A percentile compares a stretch with the other conserved stretches of the same genome.
These are phyloP conservation scores for Neoascia interrupta DNA, from an alignment of 2,888 invertebrate genomes.

Conservation along the genomic window DNA sequence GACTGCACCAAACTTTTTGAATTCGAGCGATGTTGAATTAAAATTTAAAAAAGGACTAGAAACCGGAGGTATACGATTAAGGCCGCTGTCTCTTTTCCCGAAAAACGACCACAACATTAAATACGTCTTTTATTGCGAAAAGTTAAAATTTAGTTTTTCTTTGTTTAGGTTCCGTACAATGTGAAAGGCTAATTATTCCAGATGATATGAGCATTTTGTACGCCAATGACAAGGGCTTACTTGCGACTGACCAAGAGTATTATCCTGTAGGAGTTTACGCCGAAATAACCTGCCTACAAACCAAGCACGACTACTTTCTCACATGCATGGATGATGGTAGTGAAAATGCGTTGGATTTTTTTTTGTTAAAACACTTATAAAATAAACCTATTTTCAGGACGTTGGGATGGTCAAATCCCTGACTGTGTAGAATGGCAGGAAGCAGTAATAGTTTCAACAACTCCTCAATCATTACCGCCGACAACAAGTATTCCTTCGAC, in stretches of 20 bases:
- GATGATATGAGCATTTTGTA: constrained; percentile 77
- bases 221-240: constrained; percentile 75
- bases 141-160: no score
- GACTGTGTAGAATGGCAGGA: constrained; percentile 8
- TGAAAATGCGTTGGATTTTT: no score
- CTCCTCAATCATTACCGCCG: constrained; percentile 13
- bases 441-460: no score
- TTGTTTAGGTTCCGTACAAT: constrained; percentile 75
- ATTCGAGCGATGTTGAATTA: no score
- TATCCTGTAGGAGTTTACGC: constrained; percentile 80
- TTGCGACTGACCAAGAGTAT: constrained; percentile 55
- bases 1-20: no score
- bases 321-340: constrained; percentile 82
- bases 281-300: constrained; percentile 81
- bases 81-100: no score
- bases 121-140: no score
- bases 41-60: no score
- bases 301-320: constrained; percentile 78
- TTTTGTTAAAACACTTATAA: background rate
- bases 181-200: constrained; percentile 75
- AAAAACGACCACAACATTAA: no score
- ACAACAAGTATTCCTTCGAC: constrained; percentile 12
- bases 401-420: constrained; percentile 66
- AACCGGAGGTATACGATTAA: no score
- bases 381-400: constrained; percentile 38